Conservation (phyloP, 2,888 invertebrate species). For the Apamea monoglypha region DNA sequence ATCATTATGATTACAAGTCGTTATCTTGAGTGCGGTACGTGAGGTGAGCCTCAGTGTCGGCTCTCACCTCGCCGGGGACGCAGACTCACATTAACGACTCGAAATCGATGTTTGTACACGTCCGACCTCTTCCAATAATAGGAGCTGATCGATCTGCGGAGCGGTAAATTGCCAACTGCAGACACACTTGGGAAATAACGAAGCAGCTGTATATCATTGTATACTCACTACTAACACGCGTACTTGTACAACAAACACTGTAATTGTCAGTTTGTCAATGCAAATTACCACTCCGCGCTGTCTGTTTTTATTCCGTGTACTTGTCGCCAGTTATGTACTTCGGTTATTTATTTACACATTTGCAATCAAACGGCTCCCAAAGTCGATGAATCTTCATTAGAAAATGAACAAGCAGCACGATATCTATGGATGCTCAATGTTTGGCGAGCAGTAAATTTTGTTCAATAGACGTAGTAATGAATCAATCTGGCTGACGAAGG, state of each 20-base stretch:
- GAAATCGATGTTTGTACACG: slow-evolving; percentile 90
- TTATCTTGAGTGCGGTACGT: slow-evolving; percentile 84
- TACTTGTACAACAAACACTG: slow-evolving; percentile 73
- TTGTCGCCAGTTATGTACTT: slow-evolving; percentile 53
- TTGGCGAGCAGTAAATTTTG: slow-evolving; percentile 76
- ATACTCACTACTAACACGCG: slow-evolving; percentile 73
- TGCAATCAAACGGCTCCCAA: slow-evolving; percentile 44
- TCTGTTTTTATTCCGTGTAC: slow-evolving; percentile 62
- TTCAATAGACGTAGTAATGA: slow-evolving; percentile 84
- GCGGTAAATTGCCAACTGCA: slow-evolving; percentile 86
- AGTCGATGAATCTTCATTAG: slow-evolving; percentile 77
- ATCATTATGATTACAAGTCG: slow-evolving; percentile 85
- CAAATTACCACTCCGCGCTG: slow-evolving; percentile 68
- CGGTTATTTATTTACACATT: slow-evolving; percentile 55
- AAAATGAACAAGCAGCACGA: slow-evolving; percentile 71
- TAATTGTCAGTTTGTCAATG: slow-evolving; percentile 82
- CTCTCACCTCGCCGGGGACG: slow-evolving; percentile 83
- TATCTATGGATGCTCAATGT: slow-evolving; percentile 69
- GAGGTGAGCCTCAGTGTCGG: slow-evolving; percentile 83
- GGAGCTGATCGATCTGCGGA: slow-evolving; percentile 87
- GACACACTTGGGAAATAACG: slow-evolving; percentile 86
- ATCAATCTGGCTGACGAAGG: slow-evolving; percentile 85
- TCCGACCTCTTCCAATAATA: slow-evolving; percentile 89
- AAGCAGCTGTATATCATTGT: slow-evolving; percentile 81
- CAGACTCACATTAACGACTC: slow-evolving; percentile 86